A percentile compares a stretch with the other conserved stretches of the same genome.
Evolutionary conservation across 2,888 invertebrate genomes (phyloP).

Genomic region (Agrotis segetum): DNA sequence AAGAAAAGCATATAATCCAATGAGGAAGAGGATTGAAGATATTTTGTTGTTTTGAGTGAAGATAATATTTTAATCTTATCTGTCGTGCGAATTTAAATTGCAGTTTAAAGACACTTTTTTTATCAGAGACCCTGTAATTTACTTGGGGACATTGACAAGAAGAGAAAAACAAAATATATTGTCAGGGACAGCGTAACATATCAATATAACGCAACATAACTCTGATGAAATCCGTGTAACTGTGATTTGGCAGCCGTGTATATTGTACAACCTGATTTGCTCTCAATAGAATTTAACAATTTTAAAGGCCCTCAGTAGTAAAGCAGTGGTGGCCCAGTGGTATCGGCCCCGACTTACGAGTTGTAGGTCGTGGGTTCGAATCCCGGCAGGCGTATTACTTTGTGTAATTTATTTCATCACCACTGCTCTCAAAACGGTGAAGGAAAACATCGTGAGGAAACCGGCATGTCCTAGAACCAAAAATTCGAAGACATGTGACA

Average conservation of each 20-base stretch:
- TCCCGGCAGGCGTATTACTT: too few species aligned
- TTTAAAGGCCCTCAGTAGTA: background rate
- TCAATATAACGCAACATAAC: background rate
- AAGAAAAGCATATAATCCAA: background rate
- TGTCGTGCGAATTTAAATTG: background rate
- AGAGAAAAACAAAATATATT: background rate
- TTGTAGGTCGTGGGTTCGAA: too few species aligned
- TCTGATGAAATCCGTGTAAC: background rate
- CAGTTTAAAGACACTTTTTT: slow-evolving; percentile 9
- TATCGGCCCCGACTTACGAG: too few species aligned
- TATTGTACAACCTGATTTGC: background rate
- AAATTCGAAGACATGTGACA: too few species aligned
- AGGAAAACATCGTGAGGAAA: too few species aligned
- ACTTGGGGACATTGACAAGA: background rate
- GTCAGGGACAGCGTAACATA: too few species aligned
- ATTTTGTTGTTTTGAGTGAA: background rate
- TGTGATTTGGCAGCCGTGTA: background rate
- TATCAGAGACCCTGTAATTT: background rate
- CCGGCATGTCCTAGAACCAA: too few species aligned
- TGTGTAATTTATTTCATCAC: too few species aligned
- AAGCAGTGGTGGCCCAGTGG: too few species aligned
- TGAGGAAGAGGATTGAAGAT: background rate
- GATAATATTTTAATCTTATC: slow-evolving; percentile 14
- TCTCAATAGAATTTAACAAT: background rate
- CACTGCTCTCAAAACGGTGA: too few species aligned